Evolutionary conservation across 2,888 invertebrate genomes (phyloP).

Genomic region (Drosophila atroscutellata): DNA sequence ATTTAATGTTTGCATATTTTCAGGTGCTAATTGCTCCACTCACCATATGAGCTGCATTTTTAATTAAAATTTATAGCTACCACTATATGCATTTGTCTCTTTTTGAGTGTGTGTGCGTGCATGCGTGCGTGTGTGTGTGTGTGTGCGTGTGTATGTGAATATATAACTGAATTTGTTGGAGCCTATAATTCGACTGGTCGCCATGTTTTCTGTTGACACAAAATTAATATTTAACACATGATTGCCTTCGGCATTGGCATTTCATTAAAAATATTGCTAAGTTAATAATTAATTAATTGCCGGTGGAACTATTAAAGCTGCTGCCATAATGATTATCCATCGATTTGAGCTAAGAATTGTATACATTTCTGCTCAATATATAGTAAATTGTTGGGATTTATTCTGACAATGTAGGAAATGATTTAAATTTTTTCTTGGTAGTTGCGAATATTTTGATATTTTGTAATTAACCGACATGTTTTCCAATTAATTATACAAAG

Average conservation of each 20-base stretch:
- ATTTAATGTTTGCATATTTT: slow-evolving; percentile 85
- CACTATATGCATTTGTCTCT: slow-evolving; percentile 25
- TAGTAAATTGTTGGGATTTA: not conserved
- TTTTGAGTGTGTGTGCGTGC: not conserved
- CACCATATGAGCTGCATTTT: slow-evolving; percentile 84
- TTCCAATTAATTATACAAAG: not conserved
- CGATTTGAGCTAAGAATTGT: not conserved
- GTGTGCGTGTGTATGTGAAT: slow-evolving; percentile 18
- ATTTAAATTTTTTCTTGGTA: not conserved
- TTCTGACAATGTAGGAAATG: not conserved
- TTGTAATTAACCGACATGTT: not conserved
- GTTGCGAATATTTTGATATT: not conserved
- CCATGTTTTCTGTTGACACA: slow-evolving; percentile 73
- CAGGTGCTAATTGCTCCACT: slow-evolving; percentile 85
- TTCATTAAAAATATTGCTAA: slow-evolving; percentile 81
- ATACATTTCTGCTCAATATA: not conserved
- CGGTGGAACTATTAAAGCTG: slow-evolving; percentile 46
- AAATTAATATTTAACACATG: slow-evolving; percentile 82
- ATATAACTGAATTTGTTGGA: slow-evolving; percentile 24
- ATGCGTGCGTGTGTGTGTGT: not conserved
- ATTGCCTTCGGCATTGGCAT: slow-evolving; percentile 77
- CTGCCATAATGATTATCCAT: slow-evolving; percentile 29
- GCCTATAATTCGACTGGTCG: slow-evolving; percentile 54
- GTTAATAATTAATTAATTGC: slow-evolving; percentile 77
- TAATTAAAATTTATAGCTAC: slow-evolving; percentile 81